These are phyloP conservation scores for Hormaphis cornu DNA, from an alignment of 1,140 invertebrate species.

Conservation along the genomic window DNA sequence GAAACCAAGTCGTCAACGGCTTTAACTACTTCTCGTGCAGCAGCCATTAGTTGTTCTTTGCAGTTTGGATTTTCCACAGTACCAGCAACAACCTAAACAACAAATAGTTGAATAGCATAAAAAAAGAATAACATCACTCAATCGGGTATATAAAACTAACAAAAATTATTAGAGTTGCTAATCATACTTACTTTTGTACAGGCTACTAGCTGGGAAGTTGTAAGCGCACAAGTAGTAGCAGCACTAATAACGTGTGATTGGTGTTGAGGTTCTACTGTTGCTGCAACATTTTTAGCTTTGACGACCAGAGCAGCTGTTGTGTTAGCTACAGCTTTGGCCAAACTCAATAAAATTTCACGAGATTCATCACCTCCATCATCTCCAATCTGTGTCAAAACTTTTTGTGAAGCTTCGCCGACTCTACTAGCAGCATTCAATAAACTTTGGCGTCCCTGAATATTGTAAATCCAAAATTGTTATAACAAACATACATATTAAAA, in stretches of 20 bases:
- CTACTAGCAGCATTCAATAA: conserved; percentile 86
- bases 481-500: conserved; percentile 33
- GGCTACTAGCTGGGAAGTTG: conserved; percentile 94
- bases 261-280: conserved; percentile 67
- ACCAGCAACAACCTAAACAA: conserved; percentile 60
- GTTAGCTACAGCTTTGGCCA: conserved; percentile 94
- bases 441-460: conserved; percentile 72
- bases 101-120: neutral
- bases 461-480: neutral
- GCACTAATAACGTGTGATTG: conserved; percentile 86
- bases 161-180: conserved; percentile 1
- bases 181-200: conserved; percentile 71
- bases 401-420: conserved; percentile 90
- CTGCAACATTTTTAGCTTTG: conserved; percentile 87
- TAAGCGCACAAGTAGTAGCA: conserved; percentile 91
- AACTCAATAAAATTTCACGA: conserved; percentile 73
- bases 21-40: conserved; percentile 82
- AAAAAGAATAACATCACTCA: neutral
- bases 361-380: conserved; percentile 70
- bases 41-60: conserved; percentile 85
- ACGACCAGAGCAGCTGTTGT: conserved; percentile 89
- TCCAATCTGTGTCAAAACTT: conserved; percentile 88
- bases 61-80: conserved; percentile 82
- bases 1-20: conserved; percentile 85
- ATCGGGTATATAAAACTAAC: neutral